Evolutionary conservation across 1,140 invertebrate species (phyloP).

Genomic region (Akabosia matsudoensis): DNA sequence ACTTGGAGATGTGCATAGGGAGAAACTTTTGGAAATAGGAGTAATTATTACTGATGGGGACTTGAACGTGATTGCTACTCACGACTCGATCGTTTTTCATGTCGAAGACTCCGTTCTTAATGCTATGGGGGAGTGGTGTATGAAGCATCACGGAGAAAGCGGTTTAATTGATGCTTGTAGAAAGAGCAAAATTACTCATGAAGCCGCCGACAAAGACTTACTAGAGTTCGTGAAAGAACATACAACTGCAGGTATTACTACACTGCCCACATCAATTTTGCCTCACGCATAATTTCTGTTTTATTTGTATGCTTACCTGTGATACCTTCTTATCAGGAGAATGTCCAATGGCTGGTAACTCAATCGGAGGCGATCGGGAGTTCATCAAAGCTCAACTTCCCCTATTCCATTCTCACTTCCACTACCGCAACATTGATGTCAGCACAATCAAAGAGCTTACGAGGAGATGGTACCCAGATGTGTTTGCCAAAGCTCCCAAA

Average conservation of each 20-base stretch:
- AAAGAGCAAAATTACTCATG: conserved; percentile 63
- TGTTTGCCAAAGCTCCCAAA: conserved; percentile 58
- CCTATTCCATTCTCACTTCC: conserved; percentile 69
- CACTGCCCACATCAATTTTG: background rate
- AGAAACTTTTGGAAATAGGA: conserved; percentile 82
- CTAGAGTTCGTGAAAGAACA: conserved; percentile 70
- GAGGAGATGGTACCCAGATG: conserved; percentile 68
- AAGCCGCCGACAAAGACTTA: conserved; percentile 67
- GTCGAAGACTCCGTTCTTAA: conserved; percentile 69
- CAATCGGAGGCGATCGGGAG: conserved; percentile 76
- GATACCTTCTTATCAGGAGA: conserved; percentile 50
- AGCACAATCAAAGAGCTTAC: conserved; percentile 81
- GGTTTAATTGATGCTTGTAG: conserved; percentile 69
- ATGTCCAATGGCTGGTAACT: conserved; percentile 83
- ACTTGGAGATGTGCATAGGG: conserved; percentile 67
- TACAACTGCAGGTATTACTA: conserved; percentile 57
- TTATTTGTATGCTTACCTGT: no score
- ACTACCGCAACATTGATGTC: conserved; percentile 92
- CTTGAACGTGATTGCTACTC: conserved; percentile 73
- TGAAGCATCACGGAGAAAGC: conserved; percentile 67
- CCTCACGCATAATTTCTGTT: background rate
- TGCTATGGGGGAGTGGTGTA: conserved; percentile 80
- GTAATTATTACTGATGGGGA: conserved; percentile 80
- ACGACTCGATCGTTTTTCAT: conserved; percentile 75
- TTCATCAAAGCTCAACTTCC: conserved; percentile 78